These are phyloP conservation scores for Sus cebifrons DNA, from an alignment of 2,797 vertebrate species.

Conservation along the genomic window DNA sequence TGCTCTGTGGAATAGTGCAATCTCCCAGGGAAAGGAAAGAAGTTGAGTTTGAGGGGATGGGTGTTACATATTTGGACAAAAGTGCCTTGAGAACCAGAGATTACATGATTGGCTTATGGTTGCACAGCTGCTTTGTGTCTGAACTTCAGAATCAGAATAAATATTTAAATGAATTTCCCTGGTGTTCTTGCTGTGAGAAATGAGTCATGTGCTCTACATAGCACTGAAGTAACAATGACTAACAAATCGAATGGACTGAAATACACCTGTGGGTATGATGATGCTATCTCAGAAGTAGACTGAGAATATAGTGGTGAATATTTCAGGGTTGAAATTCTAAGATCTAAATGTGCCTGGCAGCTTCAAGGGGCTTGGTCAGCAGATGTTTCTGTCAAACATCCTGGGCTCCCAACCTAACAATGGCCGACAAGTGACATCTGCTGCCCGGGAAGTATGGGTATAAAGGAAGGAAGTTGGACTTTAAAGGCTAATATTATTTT, in stretches of 20 bases:
- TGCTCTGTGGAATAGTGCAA: not conserved
- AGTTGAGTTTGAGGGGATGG: not conserved
- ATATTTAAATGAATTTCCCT: slow-evolving; percentile 63
- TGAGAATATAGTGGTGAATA: not conserved
- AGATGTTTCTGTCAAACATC: slow-evolving; percentile 26
- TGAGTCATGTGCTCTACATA: slow-evolving; percentile 19
- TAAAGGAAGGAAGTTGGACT: not conserved
- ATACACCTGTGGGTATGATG: not conserved
- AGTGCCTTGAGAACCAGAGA: not conserved
- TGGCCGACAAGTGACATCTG: not conserved
- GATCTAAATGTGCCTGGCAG: slow-evolving; percentile 16
- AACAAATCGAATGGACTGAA: slow-evolving; percentile 48
- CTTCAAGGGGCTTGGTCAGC: slow-evolving; percentile 31
- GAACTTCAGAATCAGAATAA: slow-evolving; percentile 51
- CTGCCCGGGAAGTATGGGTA: not conserved
- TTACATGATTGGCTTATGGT: not conserved
- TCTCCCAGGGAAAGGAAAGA: not conserved
- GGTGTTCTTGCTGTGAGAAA: slow-evolving; percentile 20
- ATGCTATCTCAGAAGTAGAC: not conserved
- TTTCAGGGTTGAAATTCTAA: slow-evolving; percentile 36
- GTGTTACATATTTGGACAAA: not conserved
- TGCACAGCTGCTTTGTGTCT: not conserved
- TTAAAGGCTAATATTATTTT: slow-evolving; percentile 34
- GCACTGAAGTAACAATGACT: not conserved
- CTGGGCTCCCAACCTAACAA: not conserved